These are phyloP conservation scores for Holcopasites calliopsidis DNA, from an alignment of 1,140 invertebrate genomes.

Conservation along the genomic window DNA sequence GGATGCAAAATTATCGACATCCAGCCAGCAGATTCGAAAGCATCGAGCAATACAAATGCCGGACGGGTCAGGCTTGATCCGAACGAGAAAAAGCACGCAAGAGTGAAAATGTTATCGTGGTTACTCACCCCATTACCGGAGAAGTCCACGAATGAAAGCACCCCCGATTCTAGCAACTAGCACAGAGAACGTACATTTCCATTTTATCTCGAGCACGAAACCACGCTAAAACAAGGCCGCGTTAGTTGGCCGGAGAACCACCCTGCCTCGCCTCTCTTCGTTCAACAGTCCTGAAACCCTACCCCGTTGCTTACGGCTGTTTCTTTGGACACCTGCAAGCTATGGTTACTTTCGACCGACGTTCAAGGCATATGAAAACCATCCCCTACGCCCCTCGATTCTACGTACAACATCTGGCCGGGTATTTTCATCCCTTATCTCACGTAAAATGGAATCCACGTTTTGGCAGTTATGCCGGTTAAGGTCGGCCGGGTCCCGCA, in stretches of 20 bases:
- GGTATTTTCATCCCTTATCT: constrained; percentile 23
- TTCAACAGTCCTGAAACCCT: background rate
- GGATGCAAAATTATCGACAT: background rate
- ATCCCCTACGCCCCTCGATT: background rate
- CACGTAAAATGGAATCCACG: constrained; percentile 30
- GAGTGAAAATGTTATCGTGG: constrained; percentile 16
- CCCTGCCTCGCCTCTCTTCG: background rate
- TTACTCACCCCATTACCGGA: no score
- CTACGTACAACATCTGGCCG: background rate
- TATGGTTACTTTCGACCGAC: constrained; percentile 25
- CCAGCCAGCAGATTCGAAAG: no score
- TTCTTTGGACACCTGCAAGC: constrained; percentile 33
- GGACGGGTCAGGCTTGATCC: background rate
- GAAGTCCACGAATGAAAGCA: background rate
- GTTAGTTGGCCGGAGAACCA: constrained; percentile 45
- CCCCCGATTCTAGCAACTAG: background rate
- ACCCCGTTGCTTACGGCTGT: constrained; percentile 46
- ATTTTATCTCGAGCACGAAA: constrained; percentile 64
- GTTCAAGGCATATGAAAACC: constrained; percentile 24
- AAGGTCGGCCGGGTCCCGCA: background rate
- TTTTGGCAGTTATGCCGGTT: constrained; percentile 35
- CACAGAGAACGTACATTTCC: constrained; percentile 56
- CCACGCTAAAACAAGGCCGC: constrained; percentile 45
- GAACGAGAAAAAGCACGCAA: background rate
- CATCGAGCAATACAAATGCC: no score